Conservation (phyloP, 2,888 invertebrate genomes). For the Oscheius myriophilus region DNA sequence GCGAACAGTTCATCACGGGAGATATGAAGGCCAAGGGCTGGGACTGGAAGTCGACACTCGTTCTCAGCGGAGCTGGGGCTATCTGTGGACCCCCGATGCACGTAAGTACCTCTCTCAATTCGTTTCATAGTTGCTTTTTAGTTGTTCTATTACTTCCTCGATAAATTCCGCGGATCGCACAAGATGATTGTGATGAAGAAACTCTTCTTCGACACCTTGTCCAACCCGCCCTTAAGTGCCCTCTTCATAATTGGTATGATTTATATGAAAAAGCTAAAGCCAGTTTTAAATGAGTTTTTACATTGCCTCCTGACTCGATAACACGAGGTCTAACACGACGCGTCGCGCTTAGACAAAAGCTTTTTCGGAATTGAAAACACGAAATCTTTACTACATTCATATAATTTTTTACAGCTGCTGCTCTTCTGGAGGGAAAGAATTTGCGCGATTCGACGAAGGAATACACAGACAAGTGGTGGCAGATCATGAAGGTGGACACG, state of each 20-base stretch:
- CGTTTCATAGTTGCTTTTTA: not conserved
- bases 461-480: conserved; percentile 22
- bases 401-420: not conserved
- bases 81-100: no score
- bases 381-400: no score
- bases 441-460: conserved; percentile 4
- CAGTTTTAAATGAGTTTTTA: no score
- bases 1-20: conserved; percentile 18
- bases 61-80: not conserved
- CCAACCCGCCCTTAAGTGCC: conserved; percentile 11
- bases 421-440: conserved; percentile 14
- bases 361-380: conserved; percentile 17
- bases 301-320: not conserved
- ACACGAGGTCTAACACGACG: not conserved
- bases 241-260: conserved; percentile 5
- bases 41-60: conserved; percentile 11
- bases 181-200: conserved; percentile 21
- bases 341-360: not conserved
- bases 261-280: not conserved
- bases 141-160: conserved; percentile 10
- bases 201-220: conserved; percentile 14
- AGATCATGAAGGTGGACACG: conserved; percentile 12
- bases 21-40: conserved; percentile 16
- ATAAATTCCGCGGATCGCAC: conserved; percentile 13
- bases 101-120: no score